Evolutionary conservation across 2,113 vertebrate species (phyloP).

Genomic region (Aspiorhynchus laticeps): DNA sequence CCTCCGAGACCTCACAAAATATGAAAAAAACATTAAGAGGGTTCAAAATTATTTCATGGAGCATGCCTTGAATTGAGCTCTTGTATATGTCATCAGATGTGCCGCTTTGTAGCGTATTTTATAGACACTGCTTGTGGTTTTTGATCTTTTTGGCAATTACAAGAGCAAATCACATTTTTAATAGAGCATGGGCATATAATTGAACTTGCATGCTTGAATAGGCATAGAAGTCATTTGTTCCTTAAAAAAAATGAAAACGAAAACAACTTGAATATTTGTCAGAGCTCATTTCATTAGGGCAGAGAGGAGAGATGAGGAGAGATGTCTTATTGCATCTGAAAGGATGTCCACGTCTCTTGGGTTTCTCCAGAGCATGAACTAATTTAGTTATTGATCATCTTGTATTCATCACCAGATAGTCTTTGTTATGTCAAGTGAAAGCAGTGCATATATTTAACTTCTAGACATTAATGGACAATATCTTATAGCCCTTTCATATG

Average conservation of each 20-base stretch:
- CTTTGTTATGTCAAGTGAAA: background rate
- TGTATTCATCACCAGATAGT: constrained; percentile 6
- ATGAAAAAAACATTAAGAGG: constrained; percentile 18
- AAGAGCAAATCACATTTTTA: constrained; percentile 46
- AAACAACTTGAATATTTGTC: constrained; percentile 42
- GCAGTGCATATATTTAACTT: constrained; percentile 37
- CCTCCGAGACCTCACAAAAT: constrained; percentile 3
- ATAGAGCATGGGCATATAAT: constrained; percentile 44
- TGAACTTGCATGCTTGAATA: constrained; percentile 42
- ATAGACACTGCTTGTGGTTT: constrained; percentile 30
- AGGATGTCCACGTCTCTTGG: constrained; percentile 12
- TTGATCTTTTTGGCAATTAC: constrained; percentile 38
- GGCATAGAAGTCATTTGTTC: constrained; percentile 39
- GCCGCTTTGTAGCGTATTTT: constrained; percentile 11
- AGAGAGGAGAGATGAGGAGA: constrained; percentile 18
- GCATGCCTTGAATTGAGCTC: constrained; percentile 27
- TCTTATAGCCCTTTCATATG: background rate
- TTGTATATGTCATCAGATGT: constrained; percentile 14
- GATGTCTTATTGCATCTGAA: constrained; percentile 22
- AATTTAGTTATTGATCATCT: constrained; percentile 32
- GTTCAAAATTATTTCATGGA: constrained; percentile 29
- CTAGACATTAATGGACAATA: constrained; percentile 12
- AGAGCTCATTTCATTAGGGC: constrained; percentile 43
- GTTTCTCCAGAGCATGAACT: constrained; percentile 31
- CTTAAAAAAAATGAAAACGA: constrained; percentile 7